A percentile compares a stretch with the other conserved stretches of the same genome.
phyloP scores from a whole-genome alignment of 2,113 vertebrate genomes.

The Bubo blakistoni region DNA sequence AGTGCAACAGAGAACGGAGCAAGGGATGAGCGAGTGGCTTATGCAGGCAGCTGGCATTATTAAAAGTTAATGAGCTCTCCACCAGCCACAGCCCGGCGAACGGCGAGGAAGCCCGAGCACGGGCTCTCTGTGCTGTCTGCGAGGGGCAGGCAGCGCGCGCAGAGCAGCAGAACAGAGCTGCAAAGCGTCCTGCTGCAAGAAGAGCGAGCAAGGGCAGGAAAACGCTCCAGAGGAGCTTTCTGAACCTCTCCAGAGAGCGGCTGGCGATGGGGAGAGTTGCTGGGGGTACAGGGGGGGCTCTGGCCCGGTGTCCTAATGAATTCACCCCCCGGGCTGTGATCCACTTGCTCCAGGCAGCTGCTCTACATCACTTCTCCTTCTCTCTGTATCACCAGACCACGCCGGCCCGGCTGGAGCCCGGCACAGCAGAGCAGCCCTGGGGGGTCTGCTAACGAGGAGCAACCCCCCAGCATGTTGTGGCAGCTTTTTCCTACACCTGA shows the following conservation, averaged over 20 bases:
- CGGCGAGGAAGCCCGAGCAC: not conserved
- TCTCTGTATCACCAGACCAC: fast-evolving
- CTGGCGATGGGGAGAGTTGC: not conserved
- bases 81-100: not conserved
- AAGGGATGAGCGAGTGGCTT: not conserved
- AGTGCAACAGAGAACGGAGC: not conserved
- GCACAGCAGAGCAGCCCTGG: not conserved
- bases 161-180: not conserved
- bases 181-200: not conserved
- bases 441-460: not conserved
- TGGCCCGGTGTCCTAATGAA: not conserved
- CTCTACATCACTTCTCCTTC: fast-evolving
- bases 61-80: not conserved
- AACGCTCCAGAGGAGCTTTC: not conserved
- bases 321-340: fast-evolving
- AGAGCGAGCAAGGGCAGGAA: not conserved
- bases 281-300: not conserved
- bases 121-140: not conserved
- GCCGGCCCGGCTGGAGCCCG: fast-evolving
- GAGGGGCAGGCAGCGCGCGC: not conserved
- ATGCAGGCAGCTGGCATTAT: not conserved
- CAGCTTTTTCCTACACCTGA: not conserved
- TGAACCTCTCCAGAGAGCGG: not conserved
- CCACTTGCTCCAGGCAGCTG: not conserved
- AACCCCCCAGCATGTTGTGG: fast-evolving